Evolutionary conservation across 1,140 invertebrate genomes (phyloP).

Genomic region (Bombus sibiricus): DNA sequence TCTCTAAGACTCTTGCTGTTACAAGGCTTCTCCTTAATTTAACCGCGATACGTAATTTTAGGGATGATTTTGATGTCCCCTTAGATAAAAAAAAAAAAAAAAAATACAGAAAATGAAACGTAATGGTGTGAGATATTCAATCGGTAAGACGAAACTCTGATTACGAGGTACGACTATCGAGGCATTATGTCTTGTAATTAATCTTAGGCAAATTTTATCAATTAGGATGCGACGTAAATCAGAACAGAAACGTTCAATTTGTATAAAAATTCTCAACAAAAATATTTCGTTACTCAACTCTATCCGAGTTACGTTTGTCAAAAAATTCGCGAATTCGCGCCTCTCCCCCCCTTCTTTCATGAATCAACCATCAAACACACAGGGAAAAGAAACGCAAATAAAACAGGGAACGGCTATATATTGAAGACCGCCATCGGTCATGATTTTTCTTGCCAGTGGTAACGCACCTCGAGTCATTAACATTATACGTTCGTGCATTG

Average conservation of each 20-base stretch:
- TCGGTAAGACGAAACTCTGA: not conserved
- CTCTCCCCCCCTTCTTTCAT: not conserved
- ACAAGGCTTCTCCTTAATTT: slow-evolving; percentile 39
- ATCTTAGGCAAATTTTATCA: not conserved
- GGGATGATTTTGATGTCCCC: not conserved
- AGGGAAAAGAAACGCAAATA: slow-evolving; percentile 16
- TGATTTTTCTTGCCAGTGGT: slow-evolving; percentile 48
- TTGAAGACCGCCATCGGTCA: slow-evolving; percentile 24
- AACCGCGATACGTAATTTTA: slow-evolving; percentile 32
- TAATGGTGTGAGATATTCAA: not conserved
- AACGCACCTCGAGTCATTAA: slow-evolving; percentile 47
- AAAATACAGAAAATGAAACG: not conserved
- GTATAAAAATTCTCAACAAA: not conserved
- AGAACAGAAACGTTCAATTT: not conserved
- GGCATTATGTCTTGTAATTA: not conserved
- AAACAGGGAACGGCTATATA: slow-evolving; percentile 4
- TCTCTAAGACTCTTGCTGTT: not conserved
- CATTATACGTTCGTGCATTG: slow-evolving; percentile 29
- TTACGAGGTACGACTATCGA: too few relatives aligned
- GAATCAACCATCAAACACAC: not conserved
- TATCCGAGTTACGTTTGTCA: not conserved
- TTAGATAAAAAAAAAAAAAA: not conserved
- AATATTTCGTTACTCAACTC: too few relatives aligned
- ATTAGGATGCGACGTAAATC: not conserved
- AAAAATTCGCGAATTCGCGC: not conserved